Evolutionary conservation across 2,797 vertebrate genomes (phyloP).

Genomic region (Petrocephalus sullivani): DNA sequence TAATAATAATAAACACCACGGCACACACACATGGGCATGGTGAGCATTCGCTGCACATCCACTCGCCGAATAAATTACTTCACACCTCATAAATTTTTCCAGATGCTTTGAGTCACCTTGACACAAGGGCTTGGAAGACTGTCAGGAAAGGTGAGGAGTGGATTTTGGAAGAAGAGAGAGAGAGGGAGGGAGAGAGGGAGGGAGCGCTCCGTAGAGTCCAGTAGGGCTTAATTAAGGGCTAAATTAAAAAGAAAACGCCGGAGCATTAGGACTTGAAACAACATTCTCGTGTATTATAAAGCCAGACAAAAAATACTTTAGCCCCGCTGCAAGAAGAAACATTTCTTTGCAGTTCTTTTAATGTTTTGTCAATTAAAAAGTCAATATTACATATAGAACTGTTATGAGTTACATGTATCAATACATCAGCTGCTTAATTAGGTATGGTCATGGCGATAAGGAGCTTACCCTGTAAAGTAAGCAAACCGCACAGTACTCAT

Average conservation of each 20-base stretch:
- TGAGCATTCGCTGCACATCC: slow-evolving; percentile 25
- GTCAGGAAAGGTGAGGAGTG: slow-evolving; percentile 30
- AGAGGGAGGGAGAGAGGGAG: not conserved
- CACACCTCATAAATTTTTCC: slow-evolving; percentile 47
- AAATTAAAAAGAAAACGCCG: not conserved
- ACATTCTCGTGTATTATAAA: not conserved
- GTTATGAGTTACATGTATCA: not conserved
- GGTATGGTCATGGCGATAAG: not conserved
- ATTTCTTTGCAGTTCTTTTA: not conserved
- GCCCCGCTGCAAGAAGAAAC: not conserved
- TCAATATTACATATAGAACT: not conserved
- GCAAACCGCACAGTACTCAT: not conserved
- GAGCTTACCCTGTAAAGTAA: not conserved
- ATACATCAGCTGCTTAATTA: not conserved
- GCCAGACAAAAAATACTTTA: not conserved
- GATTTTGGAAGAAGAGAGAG: not conserved
- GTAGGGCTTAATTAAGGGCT: not conserved
- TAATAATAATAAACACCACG: not conserved
- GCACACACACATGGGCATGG: not conserved
- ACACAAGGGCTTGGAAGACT: slow-evolving; percentile 47
- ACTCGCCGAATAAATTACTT: slow-evolving; percentile 54
- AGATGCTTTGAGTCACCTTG: slow-evolving; percentile 67
- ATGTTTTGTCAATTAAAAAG: not conserved
- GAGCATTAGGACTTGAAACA: not conserved
- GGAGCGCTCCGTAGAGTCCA: not conserved